phyloP scores from a whole-genome alignment of 2,888 invertebrate species.

The Synanthedon tipuliformis region DNA sequence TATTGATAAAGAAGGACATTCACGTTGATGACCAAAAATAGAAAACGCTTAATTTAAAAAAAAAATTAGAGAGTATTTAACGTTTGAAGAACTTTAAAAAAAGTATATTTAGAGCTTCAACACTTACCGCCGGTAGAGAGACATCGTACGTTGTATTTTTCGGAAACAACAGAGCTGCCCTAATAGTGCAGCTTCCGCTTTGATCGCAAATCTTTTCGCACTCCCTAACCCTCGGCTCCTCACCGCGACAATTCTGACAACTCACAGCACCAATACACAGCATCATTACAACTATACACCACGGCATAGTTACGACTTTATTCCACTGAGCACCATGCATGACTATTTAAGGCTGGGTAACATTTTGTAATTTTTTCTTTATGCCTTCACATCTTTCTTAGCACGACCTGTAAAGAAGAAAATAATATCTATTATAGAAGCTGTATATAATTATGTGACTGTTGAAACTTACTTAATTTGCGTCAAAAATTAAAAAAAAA shows the following conservation, averaged over 20 bases:
- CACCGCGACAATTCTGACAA: conserved; percentile 47
- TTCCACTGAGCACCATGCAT: neutral
- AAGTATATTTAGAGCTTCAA: neutral
- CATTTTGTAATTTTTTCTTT: no score
- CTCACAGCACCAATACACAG: conserved; percentile 15
- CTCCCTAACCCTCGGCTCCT: conserved; percentile 34
- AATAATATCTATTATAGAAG: neutral
- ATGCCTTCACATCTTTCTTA: neutral
- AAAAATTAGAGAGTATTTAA: neutral
- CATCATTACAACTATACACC: conserved; percentile 30
- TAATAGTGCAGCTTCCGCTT: conserved; percentile 69
- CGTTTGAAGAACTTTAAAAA: neutral
- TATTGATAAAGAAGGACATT: no score
- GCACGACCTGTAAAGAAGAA: neutral
- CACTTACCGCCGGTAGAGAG: conserved; percentile 63
- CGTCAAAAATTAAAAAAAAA: no score
- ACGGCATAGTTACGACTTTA: conserved; percentile 22
- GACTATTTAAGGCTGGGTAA: neutral
- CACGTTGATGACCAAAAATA: no score
- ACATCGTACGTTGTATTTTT: conserved; percentile 65
- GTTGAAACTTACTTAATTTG: no score
- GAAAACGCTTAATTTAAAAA: neutral
- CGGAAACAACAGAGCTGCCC: conserved; percentile 76
- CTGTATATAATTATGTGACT: no score
- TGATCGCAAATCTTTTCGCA: conserved; percentile 64